Percentiles rank a stretch among this genome's conserved stretches.
phyloP scores from a whole-genome alignment of 23 tunicate genomes.

The Trididemnum clinides region DNA sequence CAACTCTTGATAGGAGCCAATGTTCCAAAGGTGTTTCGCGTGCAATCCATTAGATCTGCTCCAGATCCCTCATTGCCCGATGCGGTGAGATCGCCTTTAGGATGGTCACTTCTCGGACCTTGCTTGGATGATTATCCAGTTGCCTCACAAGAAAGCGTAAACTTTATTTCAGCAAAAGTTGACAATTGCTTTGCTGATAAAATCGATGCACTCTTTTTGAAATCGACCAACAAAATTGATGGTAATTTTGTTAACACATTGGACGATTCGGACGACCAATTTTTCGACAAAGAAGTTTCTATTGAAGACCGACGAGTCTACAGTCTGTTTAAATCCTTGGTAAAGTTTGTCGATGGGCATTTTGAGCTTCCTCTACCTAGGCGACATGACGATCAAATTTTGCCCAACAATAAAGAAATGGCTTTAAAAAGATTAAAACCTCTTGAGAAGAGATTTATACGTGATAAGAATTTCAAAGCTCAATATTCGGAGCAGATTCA shows the following conservation, averaged over 20 bases:
- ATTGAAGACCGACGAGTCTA: conserved; percentile 1
- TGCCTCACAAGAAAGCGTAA: background rate
- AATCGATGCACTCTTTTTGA: no score
- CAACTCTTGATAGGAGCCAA: background rate
- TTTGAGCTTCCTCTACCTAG: conserved; percentile 27
- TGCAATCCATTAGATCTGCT: background rate
- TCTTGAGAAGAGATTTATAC: background rate
- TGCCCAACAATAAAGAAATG: conserved; percentile 32
- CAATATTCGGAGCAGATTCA: conserved; percentile 10
- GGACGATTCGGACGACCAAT: background rate
- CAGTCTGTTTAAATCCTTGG: background rate
- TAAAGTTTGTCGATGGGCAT: conserved; percentile 22
- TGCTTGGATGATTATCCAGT: background rate
- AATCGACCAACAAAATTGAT: no score
- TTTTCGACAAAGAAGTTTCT: background rate
- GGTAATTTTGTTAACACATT: background rate
- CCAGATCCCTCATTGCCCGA: background rate
- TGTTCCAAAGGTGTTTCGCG: background rate
- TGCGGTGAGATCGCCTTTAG: conserved; percentile 2
- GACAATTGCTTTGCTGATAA: background rate
- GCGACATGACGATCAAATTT: background rate
- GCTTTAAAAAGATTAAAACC: conserved; percentile 3
- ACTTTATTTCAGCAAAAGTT: background rate
- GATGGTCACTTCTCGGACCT: background rate
- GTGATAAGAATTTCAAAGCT: background rate